These are phyloP conservation scores for Otus scops DNA, from an alignment of 2,797 vertebrate genomes.

Conservation along the genomic window DNA sequence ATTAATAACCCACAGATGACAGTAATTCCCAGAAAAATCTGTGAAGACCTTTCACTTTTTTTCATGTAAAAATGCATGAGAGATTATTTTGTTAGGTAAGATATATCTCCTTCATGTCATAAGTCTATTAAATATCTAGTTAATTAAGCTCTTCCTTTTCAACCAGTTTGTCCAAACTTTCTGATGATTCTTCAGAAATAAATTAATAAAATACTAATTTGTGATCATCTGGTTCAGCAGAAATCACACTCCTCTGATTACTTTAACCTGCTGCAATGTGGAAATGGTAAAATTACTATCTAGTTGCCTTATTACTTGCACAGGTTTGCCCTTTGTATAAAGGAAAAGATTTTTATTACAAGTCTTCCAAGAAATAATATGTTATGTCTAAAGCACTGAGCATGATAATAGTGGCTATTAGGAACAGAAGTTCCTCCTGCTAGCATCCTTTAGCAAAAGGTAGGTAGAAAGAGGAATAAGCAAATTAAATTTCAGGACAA, in stretches of 20 bases:
- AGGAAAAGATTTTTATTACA: background rate
- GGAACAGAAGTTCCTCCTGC: background rate
- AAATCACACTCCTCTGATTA: background rate
- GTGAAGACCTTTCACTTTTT: background rate
- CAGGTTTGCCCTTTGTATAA: fast-evolving
- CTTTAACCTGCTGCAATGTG: background rate
- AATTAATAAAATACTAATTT: background rate
- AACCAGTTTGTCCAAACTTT: background rate
- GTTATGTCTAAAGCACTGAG: background rate
- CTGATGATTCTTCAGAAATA: background rate
- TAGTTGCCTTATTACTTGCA: background rate
- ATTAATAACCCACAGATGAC: background rate
- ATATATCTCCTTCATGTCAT: background rate
- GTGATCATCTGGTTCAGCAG: background rate
- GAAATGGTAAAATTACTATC: background rate
- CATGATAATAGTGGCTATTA: background rate
- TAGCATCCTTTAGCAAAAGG: background rate
- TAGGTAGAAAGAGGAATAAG: background rate
- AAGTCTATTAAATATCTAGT: background rate
- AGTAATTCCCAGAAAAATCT: background rate
- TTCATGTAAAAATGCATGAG: background rate
- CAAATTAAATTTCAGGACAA: background rate
- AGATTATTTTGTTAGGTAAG: background rate
- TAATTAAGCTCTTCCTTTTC: background rate
- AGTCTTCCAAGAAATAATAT: background rate